These are phyloP conservation scores for Pterostichus niger DNA, from an alignment of 2,888 invertebrate genomes.

Conservation along the genomic window DNA sequence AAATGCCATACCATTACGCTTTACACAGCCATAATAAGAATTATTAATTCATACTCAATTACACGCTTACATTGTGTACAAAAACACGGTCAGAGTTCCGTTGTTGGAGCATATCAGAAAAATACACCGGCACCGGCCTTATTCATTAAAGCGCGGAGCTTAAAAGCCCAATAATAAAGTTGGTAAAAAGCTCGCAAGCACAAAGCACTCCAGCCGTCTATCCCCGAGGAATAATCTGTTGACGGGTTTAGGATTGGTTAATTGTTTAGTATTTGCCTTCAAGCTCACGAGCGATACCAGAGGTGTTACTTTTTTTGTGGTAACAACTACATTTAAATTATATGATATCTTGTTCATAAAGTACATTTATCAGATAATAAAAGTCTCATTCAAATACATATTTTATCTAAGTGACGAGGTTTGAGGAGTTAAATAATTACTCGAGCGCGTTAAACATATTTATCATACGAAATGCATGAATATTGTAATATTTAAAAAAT, in stretches of 20 bases:
- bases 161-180: slow-evolving; percentile 66
- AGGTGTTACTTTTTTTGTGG: slow-evolving; percentile 22
- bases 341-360: slow-evolving; percentile 12
- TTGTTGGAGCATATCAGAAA: slow-evolving; percentile 57
- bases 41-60: slow-evolving; percentile 66
- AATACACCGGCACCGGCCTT: slow-evolving; percentile 42
- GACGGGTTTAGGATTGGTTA: slow-evolving; percentile 60
- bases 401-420: no score
- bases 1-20: slow-evolving; percentile 47
- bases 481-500: no score
- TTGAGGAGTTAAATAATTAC: no score
- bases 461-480: no score
- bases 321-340: background rate
- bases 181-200: slow-evolving; percentile 60
- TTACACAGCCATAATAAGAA: slow-evolving; percentile 57
- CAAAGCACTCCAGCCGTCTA: slow-evolving; percentile 24
- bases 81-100: slow-evolving; percentile 41
- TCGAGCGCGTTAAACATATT: no score
- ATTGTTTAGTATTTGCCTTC: slow-evolving; percentile 56
- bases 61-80: slow-evolving; percentile 49
- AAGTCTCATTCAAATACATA: no score
- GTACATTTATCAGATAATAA: background rate
- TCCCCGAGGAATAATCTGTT: slow-evolving; percentile 62
- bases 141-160: slow-evolving; percentile 64
- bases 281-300: background rate